Evolutionary conservation across 2,888 invertebrate species (phyloP).

Genomic region (Ernsta delagoae): DNA sequence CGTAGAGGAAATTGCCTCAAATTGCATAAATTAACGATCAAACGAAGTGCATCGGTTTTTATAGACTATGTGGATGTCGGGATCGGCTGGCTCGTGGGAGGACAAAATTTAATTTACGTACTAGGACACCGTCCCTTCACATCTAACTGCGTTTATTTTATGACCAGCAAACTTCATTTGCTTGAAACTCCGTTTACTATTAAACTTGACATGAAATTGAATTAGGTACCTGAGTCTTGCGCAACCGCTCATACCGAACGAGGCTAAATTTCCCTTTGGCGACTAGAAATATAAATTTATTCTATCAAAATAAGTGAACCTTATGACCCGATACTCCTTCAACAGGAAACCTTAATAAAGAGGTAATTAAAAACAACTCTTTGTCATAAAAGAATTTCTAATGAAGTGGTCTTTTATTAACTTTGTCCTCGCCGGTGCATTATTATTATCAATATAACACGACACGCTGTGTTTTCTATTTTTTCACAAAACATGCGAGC

Average conservation of each 20-base stretch:
- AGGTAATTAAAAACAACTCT: too few relatives aligned
- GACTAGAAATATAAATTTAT: too few relatives aligned
- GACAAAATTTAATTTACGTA: conserved; percentile 17
- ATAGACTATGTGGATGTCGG: neutral
- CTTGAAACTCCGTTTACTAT: neutral
- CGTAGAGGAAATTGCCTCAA: conserved; percentile 9
- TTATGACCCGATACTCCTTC: too few relatives aligned
- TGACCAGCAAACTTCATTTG: neutral
- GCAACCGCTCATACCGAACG: neutral
- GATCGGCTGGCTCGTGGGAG: neutral
- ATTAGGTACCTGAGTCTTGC: neutral
- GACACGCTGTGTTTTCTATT: neutral
- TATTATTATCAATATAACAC: too few relatives aligned
- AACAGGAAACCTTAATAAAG: too few relatives aligned
- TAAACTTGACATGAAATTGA: neutral
- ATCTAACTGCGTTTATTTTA: neutral
- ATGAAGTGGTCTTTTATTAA: too few relatives aligned
- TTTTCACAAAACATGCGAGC: neutral
- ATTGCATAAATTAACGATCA: neutral
- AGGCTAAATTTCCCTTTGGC: neutral
- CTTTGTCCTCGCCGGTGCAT: neutral
- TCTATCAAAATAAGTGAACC: too few relatives aligned
- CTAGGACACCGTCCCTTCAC: neutral
- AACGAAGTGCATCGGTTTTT: conserved; percentile 7
- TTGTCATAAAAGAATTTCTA: too few relatives aligned